Evolutionary conservation across 2,888 invertebrate genomes (phyloP).

Genomic region (Euspilapteryx auroguttella): DNA sequence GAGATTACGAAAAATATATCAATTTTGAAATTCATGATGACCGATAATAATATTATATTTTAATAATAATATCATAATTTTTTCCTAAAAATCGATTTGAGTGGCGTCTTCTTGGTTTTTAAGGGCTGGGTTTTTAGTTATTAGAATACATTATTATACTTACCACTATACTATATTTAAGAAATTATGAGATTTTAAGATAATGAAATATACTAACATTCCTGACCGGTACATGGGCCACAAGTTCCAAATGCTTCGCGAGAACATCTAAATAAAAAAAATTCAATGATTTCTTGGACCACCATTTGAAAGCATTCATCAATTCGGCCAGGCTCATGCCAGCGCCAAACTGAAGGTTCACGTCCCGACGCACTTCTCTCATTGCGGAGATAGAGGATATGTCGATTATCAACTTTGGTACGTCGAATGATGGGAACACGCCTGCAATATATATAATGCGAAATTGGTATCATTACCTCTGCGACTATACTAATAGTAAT

Average conservation of each 20-base stretch:
- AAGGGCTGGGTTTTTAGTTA: too few species aligned
- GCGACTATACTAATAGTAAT: too few species aligned
- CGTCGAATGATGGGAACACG: slow-evolving; percentile 34
- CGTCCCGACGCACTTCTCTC: slow-evolving; percentile 21
- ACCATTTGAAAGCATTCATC: slow-evolving; percentile 40
- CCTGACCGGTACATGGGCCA: slow-evolving; percentile 72
- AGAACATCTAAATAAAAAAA: slow-evolving; percentile 64
- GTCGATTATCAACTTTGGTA: slow-evolving; percentile 61
- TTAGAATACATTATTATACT: too few species aligned
- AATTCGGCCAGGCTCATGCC: slow-evolving; percentile 58
- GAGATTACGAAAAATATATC: not conserved
- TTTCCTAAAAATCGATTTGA: too few species aligned
- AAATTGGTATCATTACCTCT: too few species aligned
- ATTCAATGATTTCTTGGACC: slow-evolving; percentile 31
- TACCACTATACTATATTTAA: not conserved
- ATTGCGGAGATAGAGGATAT: slow-evolving; percentile 61
- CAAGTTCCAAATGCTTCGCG: slow-evolving; percentile 65
- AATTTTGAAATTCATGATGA: not conserved
- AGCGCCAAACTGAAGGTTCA: slow-evolving; percentile 58
- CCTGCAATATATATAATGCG: slow-evolving; percentile 18
- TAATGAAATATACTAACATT: slow-evolving; percentile 58
- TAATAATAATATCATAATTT: too few species aligned
- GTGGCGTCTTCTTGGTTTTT: too few species aligned
- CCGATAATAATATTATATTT: too few species aligned
- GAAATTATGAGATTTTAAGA: too few species aligned